Percentiles rank a stretch among this genome's conserved stretches.
These are phyloP conservation scores for Lithophane semibrunnea DNA, from an alignment of 2,888 invertebrate genomes.

Conservation along the genomic window DNA sequence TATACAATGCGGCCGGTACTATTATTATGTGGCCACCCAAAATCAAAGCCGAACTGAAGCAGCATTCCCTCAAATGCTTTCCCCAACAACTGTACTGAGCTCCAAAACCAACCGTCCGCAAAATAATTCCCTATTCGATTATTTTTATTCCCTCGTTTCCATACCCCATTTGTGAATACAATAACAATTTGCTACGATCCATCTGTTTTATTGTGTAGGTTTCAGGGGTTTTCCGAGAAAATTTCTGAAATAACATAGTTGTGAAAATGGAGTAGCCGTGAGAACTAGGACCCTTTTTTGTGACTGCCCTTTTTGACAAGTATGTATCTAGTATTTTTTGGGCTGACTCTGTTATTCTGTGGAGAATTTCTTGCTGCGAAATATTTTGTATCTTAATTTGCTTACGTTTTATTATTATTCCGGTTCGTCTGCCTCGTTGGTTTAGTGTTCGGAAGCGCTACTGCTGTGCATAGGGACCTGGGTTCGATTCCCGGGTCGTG, in stretches of 20 bases:
- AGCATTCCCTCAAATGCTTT: slow-evolving; percentile 21
- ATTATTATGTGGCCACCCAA: neutral
- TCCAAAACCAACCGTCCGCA: slow-evolving; percentile 25
- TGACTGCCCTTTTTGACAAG: neutral
- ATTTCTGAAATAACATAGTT: slow-evolving; percentile 28
- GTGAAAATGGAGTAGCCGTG: slow-evolving; percentile 32
- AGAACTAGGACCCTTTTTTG: slow-evolving; percentile 41
- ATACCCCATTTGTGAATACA: slow-evolving; percentile 52
- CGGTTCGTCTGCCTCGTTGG: neutral
- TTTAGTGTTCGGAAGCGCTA: neutral
- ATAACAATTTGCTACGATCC: slow-evolving; percentile 61
- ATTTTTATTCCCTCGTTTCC: slow-evolving; percentile 60
- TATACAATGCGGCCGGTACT: neutral
- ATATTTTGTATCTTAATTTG: slow-evolving; percentile 1
- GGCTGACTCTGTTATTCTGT: neutral
- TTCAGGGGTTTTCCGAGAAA: slow-evolving; percentile 32
- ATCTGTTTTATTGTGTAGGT: slow-evolving; percentile 43
- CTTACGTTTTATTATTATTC: neutral
- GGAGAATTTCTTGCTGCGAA: neutral
- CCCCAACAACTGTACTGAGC: slow-evolving; percentile 6
- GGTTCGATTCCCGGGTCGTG: neutral
- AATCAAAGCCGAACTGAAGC: slow-evolving; percentile 26
- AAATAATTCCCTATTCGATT: slow-evolving; percentile 58
- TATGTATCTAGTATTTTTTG: slow-evolving; percentile 38
- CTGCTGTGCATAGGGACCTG: too few species aligned